These are phyloP conservation scores for Paraescarpia echinospica DNA, from an alignment of 1,140 invertebrate genomes.

Conservation along the genomic window DNA sequence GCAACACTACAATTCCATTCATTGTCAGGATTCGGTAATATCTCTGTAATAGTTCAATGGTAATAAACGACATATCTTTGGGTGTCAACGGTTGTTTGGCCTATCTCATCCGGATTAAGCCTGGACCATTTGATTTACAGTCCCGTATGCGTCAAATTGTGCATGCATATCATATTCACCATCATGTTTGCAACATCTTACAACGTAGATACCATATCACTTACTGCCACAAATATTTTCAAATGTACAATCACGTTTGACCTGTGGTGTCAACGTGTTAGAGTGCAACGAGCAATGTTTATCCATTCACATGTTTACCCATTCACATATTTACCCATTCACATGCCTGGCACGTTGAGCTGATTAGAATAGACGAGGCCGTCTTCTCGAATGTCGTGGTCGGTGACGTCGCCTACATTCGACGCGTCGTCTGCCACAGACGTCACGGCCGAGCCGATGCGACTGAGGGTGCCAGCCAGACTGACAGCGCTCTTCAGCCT, in stretches of 20 bases:
- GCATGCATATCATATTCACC: neutral
- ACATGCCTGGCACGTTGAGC: neutral
- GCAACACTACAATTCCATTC: neutral
- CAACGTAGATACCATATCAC: neutral
- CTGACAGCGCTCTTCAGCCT: neutral
- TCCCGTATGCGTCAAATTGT: neutral
- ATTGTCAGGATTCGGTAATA: neutral
- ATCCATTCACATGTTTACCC: neutral
- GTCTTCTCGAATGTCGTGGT: neutral
- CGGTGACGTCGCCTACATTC: neutral
- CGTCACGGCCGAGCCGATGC: neutral
- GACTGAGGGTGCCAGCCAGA: neutral
- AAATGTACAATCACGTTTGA: neutral
- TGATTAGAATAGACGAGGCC: neutral
- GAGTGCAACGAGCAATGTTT: neutral
- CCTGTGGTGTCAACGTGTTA: neutral
- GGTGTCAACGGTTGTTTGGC: neutral
- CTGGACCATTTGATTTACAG: neutral
- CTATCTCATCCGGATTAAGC: neutral
- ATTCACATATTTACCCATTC: neutral
- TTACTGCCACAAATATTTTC: neutral
- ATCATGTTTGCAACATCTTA: neutral
- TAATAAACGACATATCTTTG: neutral
- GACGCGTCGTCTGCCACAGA: neutral
- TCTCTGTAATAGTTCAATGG: neutral